Base-by-base conservation (phyloP, 2,888 invertebrate genomes). In the Nomada lathburiana region DNA sequence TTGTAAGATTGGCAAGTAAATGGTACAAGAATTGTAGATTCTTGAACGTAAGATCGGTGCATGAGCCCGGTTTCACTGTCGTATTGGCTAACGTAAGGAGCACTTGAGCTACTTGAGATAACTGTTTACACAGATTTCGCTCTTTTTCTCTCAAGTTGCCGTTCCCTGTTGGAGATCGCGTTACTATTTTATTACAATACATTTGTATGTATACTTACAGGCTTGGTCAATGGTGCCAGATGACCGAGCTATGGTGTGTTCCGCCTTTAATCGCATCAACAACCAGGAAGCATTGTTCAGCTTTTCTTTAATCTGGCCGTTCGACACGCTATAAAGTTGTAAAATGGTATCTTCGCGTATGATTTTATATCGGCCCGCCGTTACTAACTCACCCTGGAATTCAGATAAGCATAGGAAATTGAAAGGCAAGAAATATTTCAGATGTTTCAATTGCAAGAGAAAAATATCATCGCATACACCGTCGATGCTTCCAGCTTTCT, bases 111-210 rank as follows among this genome's bases (percentile, higher is more conserved):
- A 96, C 93, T 47, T 95, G 94, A 55, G 95, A 95, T 59, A 96
- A 89, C 84, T 96, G 95, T n/a, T 94, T 94, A 85, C 95, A 96
- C 42, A 96, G 92, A 18, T 95, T 95, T 60, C 95, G 94, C 90
- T 96, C 96, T 86, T 95, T 94, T 0, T 93, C 92, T 87, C 94
- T 95, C 94, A 91, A 77, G 89, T 94, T 94, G 55, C 76, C 29
- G 26, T 42, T 72, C 13, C 53, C 82, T 82, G 36, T 68, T 65
- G 44, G 20, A 11, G 7, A 11, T 50, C 2, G 23, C 13, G 26
- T 2, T 23, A 26, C 20, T 57, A 57, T 36, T 36, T 36, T 36
- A 36, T 36, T 36, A 36, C 7, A 36, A 36, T 36, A 7, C 5
- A 36, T 7, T 36, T 36, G 7, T 36, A 36, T 36, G 36, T 9